Percentiles rank a stretch among this genome's conserved stretches.
Conservation (phyloP, 1,140 invertebrate species). For the Magallana angulata region DNA sequence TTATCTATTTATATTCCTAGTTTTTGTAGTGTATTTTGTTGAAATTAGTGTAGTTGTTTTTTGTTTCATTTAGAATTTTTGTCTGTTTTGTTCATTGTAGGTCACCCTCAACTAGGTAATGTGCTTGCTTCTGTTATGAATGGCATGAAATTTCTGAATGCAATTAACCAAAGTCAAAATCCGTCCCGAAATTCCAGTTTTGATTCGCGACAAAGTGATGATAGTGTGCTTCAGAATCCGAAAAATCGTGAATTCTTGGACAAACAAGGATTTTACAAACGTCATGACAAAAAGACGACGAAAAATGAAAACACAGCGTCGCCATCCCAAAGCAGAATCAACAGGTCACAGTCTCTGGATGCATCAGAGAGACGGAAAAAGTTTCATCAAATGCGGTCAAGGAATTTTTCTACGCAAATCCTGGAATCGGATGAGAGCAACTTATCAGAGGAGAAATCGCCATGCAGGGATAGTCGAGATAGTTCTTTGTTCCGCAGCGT, state of each 20-base stretch:
- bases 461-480: background rate
- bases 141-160: constrained; percentile 56
- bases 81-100: constrained; percentile 45
- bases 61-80: background rate
- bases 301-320: background rate
- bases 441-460: background rate
- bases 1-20: background rate
- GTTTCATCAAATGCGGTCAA: constrained; percentile 47
- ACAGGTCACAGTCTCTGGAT: constrained; percentile 49
- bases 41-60: background rate
- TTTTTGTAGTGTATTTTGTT: background rate
- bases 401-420: constrained; percentile 42
- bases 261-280: constrained; percentile 51
- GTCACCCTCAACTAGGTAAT: constrained; percentile 48
- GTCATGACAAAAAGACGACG: background rate
- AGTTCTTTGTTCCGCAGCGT: constrained; percentile 42
- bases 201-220: constrained; percentile 30
- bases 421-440: constrained; percentile 33
- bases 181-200: constrained; percentile 1
- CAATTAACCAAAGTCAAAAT: constrained; percentile 36
- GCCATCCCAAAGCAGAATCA: constrained; percentile 33
- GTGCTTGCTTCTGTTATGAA: constrained; percentile 55
- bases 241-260: constrained; percentile 53
- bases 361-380: constrained; percentile 52
- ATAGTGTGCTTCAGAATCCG: constrained; percentile 52